phyloP scores from a whole-genome alignment of 2,113 vertebrate genomes.

The Mugil cephalus region DNA sequence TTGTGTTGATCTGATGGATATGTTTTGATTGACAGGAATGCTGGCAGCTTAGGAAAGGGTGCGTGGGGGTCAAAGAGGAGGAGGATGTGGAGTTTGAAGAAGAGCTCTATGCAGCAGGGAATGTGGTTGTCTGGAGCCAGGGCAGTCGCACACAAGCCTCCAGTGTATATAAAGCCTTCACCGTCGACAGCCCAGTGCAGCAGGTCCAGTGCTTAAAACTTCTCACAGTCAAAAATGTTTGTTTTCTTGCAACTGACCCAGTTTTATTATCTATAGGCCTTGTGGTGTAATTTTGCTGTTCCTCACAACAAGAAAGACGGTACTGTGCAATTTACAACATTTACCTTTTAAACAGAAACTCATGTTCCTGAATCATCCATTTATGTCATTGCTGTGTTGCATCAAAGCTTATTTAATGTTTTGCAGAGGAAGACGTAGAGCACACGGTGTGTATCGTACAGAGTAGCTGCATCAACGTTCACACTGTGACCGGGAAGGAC shows the following conservation, averaged over 20 bases:
- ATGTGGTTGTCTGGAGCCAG: slow-evolving; percentile 97
- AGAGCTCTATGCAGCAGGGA: slow-evolving; percentile 93
- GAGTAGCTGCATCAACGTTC: slow-evolving; percentile 93
- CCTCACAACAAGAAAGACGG: slow-evolving; percentile 87
- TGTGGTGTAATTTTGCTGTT: slow-evolving; percentile 96
- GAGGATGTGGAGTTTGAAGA: slow-evolving; percentile 94
- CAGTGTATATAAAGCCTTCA: slow-evolving; percentile 94
- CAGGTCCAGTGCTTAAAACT: slow-evolving; percentile 83
- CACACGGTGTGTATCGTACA: slow-evolving; percentile 94
- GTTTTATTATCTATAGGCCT: slow-evolving; percentile 85
- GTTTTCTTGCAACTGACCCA: neutral
- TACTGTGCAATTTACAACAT: slow-evolving; percentile 65
- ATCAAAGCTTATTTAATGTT: slow-evolving; percentile 14
- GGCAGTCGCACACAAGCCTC: slow-evolving; percentile 91
- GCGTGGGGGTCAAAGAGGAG: slow-evolving; percentile 84
- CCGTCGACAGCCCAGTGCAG: slow-evolving; percentile 93
- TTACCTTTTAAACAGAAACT: neutral
- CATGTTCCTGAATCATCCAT: neutral
- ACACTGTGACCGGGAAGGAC: slow-evolving; percentile 95
- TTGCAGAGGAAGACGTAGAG: slow-evolving; percentile 80
- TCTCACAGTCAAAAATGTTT: neutral
- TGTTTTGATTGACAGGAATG: slow-evolving; percentile 85
- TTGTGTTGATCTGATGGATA: neutral
- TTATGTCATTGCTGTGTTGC: neutral
- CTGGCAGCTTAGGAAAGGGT: slow-evolving; percentile 93